A percentile compares a stretch with the other conserved stretches of the same genome.
These are phyloP conservation scores for Elephantulus edwardii DNA, from an alignment of 2,113 vertebrate genomes.

Conservation along the genomic window DNA sequence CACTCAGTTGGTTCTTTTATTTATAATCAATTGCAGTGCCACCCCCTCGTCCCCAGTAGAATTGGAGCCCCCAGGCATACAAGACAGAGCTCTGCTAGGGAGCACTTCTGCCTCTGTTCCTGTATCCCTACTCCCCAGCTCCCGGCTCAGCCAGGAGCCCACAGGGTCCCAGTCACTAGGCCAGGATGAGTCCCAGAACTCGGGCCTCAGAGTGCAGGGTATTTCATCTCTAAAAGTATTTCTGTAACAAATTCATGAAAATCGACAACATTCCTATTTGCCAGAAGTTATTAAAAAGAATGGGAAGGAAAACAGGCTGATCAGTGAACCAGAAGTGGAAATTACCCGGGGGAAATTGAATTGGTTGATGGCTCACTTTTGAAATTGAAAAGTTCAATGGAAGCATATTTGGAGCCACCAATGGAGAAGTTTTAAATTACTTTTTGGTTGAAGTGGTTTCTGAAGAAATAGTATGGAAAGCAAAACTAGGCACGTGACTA, in stretches of 20 bases:
- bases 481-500: conserved; percentile 1
- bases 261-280: conserved; percentile 90
- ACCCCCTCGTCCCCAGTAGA: too few species aligned
- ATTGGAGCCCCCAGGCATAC: too few species aligned
- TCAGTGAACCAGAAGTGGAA: conserved; percentile 89
- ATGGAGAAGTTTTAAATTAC: conserved; percentile 87
- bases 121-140: too few species aligned
- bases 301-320: conserved; percentile 86
- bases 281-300: conserved; percentile 85
- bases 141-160: too few species aligned
- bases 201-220: too few species aligned
- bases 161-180: too few species aligned
- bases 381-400: conserved; percentile 90
- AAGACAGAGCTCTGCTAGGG: too few species aligned
- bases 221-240: conserved; percentile 74
- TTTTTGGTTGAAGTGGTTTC: conserved; percentile 71
- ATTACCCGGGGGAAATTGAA: conserved; percentile 87
- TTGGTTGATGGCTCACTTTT: conserved; percentile 83
- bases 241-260: conserved; percentile 85
- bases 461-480: conserved; percentile 85
- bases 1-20: neutral
- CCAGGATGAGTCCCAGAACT: too few species aligned
- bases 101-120: too few species aligned
- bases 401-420: conserved; percentile 89
- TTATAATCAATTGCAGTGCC: neutral